These are phyloP conservation scores for Sorex fumeus DNA, from an alignment of 2,113 vertebrate species.

Conservation along the genomic window DNA sequence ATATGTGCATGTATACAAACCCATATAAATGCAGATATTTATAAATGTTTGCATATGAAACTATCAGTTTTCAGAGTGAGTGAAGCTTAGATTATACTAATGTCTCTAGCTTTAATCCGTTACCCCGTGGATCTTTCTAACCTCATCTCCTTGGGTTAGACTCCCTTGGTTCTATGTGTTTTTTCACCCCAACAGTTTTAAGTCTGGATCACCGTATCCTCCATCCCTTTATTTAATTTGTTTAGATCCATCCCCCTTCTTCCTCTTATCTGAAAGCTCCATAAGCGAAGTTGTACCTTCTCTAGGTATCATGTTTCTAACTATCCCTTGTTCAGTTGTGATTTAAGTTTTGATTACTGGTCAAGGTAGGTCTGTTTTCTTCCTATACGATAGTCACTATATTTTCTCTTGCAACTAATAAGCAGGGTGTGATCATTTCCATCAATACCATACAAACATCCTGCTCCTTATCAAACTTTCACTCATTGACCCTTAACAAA, in stretches of 20 bases:
- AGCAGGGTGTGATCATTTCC: too few relatives aligned
- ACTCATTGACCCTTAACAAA: not conserved
- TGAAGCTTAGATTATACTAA: not conserved
- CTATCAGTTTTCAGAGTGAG: not conserved
- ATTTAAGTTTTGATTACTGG: conserved; percentile 6
- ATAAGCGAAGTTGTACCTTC: too few relatives aligned
- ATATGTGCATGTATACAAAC: not conserved
- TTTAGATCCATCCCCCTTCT: not conserved
- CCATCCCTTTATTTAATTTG: not conserved
- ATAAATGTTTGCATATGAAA: conserved; percentile 14
- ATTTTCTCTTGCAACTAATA: not conserved
- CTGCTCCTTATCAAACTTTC: not conserved
- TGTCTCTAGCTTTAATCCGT: not conserved
- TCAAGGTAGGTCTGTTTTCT: not conserved
- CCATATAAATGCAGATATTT: not conserved
- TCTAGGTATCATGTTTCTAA: not conserved
- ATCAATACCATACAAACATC: not conserved
- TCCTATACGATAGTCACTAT: not conserved
- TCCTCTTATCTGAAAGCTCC: not conserved
- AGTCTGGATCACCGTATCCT: not conserved
- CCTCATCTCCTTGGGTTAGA: not conserved
- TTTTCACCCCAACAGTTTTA: not conserved
- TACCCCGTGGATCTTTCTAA: not conserved
- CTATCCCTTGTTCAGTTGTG: not conserved
- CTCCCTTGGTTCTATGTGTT: not conserved